These are phyloP conservation scores for Antechinus stuartii DNA, from an alignment of 2,113 vertebrate species.

Conservation along the genomic window DNA sequence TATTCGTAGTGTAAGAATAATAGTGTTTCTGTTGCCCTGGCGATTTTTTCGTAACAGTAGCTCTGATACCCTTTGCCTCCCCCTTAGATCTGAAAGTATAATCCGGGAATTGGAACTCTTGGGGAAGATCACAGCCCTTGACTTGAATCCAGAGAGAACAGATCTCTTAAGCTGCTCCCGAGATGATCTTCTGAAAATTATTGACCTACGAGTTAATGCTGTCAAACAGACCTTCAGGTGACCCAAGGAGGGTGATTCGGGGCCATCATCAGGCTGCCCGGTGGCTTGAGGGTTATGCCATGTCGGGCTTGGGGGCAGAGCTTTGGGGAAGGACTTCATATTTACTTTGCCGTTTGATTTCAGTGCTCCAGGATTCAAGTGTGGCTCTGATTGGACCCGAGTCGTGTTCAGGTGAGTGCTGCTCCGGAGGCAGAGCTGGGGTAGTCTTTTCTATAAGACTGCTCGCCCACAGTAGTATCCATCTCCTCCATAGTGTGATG, in stretches of 20 bases:
- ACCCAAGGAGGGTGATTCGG: neutral
- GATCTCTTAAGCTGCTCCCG: conserved; percentile 96
- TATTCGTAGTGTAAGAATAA: neutral
- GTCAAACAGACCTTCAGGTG: conserved; percentile 94
- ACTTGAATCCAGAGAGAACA: conserved; percentile 95
- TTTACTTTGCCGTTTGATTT: conserved; percentile 37
- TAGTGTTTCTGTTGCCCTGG: neutral
- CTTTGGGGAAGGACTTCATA: accelerated
- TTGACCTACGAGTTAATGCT: conserved; percentile 90
- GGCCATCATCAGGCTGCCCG: accelerated
- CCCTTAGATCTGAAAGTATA: conserved; percentile 91
- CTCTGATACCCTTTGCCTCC: neutral
- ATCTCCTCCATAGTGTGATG: neutral
- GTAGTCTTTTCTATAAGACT: accelerated
- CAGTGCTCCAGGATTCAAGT: conserved; percentile 97
- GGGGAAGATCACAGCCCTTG: conserved; percentile 94
- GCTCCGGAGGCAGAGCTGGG: too few relatives aligned
- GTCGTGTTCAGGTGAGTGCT: conserved; percentile 94
- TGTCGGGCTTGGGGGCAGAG: neutral
- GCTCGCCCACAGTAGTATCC: neutral
- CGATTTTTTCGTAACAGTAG: too few relatives aligned
- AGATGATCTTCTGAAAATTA: conserved; percentile 95
- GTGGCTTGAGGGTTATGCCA: accelerated
- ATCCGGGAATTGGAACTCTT: conserved; percentile 94
- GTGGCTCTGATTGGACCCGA: conserved; percentile 97